phyloP scores from a whole-genome alignment of 2,113 vertebrate genomes.

The Tretioscincus oriximinensis region DNA sequence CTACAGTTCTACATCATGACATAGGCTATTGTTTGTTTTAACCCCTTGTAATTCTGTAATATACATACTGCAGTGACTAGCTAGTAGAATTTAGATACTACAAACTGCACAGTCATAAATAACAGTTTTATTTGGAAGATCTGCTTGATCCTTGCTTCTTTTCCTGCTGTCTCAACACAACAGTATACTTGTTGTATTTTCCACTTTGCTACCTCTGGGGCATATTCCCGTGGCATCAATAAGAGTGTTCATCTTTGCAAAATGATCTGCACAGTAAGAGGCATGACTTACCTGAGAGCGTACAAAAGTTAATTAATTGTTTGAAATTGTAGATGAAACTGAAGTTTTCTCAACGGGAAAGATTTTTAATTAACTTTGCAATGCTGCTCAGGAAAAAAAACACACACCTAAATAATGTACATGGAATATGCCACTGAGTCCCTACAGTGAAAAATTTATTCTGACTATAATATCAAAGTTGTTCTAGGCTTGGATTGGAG shows the following conservation, averaged over 20 bases:
- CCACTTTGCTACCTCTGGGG: not conserved
- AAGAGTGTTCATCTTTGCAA: not conserved
- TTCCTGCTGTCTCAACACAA: not conserved
- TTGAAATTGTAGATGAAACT: constrained; percentile 52
- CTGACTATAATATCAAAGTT: not conserved
- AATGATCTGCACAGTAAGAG: constrained; percentile 22
- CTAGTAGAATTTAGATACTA: too few relatives aligned
- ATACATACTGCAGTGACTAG: too few relatives aligned
- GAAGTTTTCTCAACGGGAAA: constrained; percentile 42
- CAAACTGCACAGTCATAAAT: too few relatives aligned
- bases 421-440: constrained; percentile 54
- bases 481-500: not conserved
- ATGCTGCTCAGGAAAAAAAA: constrained; percentile 38
- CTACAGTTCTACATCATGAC: too few relatives aligned
- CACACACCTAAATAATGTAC: constrained; percentile 61
- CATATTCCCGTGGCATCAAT: not conserved
- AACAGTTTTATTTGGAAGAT: too few relatives aligned
- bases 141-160: not conserved
- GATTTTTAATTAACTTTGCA: constrained; percentile 60
- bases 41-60: too few relatives aligned
- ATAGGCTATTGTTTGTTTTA: too few relatives aligned
- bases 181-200: not conserved
- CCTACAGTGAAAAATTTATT: constrained; percentile 27
- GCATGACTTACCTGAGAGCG: constrained; percentile 36
- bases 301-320: constrained; percentile 55